phyloP scores from a whole-genome alignment of 2,888 invertebrate genomes.

The Hirtodrosophila alboralis region DNA sequence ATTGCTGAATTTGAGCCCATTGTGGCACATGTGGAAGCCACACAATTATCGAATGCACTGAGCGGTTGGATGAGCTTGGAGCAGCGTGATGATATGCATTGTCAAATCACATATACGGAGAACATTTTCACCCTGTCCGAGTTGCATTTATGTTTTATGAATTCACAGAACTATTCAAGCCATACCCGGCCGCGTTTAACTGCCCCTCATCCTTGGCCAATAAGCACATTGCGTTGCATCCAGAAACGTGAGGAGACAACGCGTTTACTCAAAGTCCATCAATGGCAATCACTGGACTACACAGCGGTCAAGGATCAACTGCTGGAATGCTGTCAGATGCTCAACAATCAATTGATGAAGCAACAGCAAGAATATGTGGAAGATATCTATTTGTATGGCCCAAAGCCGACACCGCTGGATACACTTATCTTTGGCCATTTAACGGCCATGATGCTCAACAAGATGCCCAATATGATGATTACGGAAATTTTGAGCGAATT shows the following conservation, averaged over 20 bases:
- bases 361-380: too few relatives aligned
- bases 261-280: slow-evolving; percentile 89
- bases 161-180: slow-evolving; percentile 89
- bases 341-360: slow-evolving; percentile 92
- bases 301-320: slow-evolving; percentile 89
- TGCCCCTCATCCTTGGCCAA: slow-evolving; percentile 95
- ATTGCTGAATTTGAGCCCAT: slow-evolving; percentile 95
- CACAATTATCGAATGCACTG: slow-evolving; percentile 87
- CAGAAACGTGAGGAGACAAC: slow-evolving; percentile 88
- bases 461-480: slow-evolving; percentile 87
- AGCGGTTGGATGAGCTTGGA: slow-evolving; percentile 88
- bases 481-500: slow-evolving; percentile 15
- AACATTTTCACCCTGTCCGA: slow-evolving; percentile 94
- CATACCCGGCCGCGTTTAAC: slow-evolving; percentile 93
- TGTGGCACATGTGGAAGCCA: slow-evolving; percentile 92
- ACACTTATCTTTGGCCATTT: slow-evolving; percentile 97
- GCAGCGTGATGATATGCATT: slow-evolving; percentile 93
- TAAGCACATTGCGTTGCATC: slow-evolving; percentile 91
- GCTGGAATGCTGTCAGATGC: slow-evolving; percentile 90
- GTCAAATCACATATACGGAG: slow-evolving; percentile 94
- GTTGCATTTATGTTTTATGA: slow-evolving; percentile 92
- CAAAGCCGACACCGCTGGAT: too few relatives aligned
- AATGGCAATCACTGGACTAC: slow-evolving; percentile 91
- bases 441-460: slow-evolving; percentile 94
- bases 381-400: too few relatives aligned